Evolutionary conservation across 2,888 invertebrate genomes (phyloP), one percentile per base, ranked within the genome.

Genomic region (Synanthedon formicaeformis): DNA sequence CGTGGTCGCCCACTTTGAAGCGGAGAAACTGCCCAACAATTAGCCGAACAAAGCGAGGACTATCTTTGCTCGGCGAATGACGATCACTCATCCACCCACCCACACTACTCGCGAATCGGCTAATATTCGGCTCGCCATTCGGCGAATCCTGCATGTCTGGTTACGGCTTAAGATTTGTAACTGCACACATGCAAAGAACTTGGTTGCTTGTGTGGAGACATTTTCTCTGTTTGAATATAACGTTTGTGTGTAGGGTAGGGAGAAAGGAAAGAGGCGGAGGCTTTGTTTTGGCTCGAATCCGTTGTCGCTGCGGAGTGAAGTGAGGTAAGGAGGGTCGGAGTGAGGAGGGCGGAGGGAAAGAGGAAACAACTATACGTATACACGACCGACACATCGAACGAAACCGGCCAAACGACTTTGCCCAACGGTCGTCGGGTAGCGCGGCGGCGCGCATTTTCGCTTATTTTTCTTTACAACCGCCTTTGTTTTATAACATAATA

Each of bases 341-440:
- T 12, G 50, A 27, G 76, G 66, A 73, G 72, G 71, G 68, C 27
- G 41, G 55, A 51, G 55, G 53, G 50, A 34, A 61, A 64, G 69
- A 65, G 67, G 67, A 66, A 71, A 71, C 61, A 67, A 71, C 70
- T 61, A 27, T 64, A 66, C 61, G 65, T 61, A 27, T 64, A 66
- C 61, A 65, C 58, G 59, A 58, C 58, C 34, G 34, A 34, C 34
- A 34, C 34, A 34, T 34, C 34, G 34, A 34, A 69, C 67, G 62
- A 79, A 87, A 86, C 87, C 82, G 82, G 85, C 79, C 80, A 78
- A 83, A 85, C 86, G 69, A 78, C 85, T 84, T 78, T 77, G 75
- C 76, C 68, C 84, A 86, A 86, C 87, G 86, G 87, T 82, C 81
- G 85, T 71, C 73, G 76, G 63, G 71, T 60, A 34, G 66, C 14